These are phyloP conservation scores for Lasioglossum albipes DNA, from an alignment of 1,140 invertebrate genomes.

Conservation along the genomic window DNA sequence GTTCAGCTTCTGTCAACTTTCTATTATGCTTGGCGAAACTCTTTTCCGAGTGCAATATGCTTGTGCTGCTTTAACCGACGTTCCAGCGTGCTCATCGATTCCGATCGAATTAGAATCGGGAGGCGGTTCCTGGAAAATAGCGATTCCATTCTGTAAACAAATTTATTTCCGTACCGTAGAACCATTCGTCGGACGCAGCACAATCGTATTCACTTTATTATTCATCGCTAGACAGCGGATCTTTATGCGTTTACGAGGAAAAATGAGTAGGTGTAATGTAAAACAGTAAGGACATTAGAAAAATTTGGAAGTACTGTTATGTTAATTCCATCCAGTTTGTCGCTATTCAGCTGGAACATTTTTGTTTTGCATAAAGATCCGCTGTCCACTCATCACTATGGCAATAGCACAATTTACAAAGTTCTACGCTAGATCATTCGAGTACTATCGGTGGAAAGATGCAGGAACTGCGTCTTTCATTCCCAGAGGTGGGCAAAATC, in stretches of 20 bases:
- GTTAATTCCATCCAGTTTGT: no score
- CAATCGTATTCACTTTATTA: constrained; percentile 38
- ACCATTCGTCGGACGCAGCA: constrained; percentile 29
- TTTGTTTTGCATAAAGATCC: no score
- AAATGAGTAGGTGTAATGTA: no score
- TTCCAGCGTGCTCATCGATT: neutral
- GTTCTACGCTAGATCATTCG: constrained; percentile 19
- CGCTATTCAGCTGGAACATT: no score
- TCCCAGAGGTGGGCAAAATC: neutral
- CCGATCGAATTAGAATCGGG: neutral
- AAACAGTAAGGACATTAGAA: no score
- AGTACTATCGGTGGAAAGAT: constrained; percentile 12
- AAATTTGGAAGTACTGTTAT: no score
- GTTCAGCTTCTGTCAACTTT: neutral
- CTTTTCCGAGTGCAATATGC: constrained; percentile 18
- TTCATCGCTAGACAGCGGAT: neutral
- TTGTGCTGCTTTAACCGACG: constrained; percentile 23
- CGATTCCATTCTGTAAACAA: neutral
- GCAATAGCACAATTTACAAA: constrained; percentile 41
- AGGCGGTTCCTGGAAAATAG: neutral
- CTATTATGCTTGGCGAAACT: constrained; percentile 7
- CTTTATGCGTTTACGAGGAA: no score
- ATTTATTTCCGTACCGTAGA: constrained; percentile 10
- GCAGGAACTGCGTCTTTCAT: constrained; percentile 14
- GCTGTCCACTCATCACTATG: neutral